Percentiles rank a stretch among this genome's conserved stretches.
Conservation (phyloP, 2,888 invertebrate genomes). For the Ramazzottius varieornatus region DNA sequence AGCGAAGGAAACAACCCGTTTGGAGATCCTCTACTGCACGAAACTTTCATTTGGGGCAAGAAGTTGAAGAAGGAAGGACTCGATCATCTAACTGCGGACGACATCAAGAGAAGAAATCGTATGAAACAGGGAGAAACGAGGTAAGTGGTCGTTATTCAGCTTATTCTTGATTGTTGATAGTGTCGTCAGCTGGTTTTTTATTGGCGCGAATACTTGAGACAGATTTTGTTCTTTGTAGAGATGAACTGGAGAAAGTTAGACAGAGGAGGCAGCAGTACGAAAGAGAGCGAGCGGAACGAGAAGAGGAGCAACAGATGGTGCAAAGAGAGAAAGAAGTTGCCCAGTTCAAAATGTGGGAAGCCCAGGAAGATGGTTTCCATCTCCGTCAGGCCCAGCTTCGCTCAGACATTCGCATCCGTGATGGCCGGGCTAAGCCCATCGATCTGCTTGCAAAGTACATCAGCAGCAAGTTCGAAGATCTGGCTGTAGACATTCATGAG, state of each 20-base stretch:
- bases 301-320: constrained; percentile 30
- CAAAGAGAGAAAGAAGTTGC: constrained; percentile 69
- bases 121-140: constrained; percentile 71
- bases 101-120: constrained; percentile 51
- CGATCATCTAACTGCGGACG: constrained; percentile 42
- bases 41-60: constrained; percentile 87
- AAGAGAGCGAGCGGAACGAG: constrained; percentile 49
- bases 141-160: no score
- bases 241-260: constrained; percentile 4
- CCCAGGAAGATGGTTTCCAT: constrained; percentile 86
- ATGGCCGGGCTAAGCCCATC: constrained; percentile 88
- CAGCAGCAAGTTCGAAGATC: constrained; percentile 57
- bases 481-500: constrained; percentile 90
- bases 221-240: not conserved
- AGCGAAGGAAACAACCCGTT: constrained; percentile 61
- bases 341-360: constrained; percentile 71
- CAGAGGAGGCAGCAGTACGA: constrained; percentile 60
- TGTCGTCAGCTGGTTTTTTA: not conserved
- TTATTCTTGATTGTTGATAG: constrained; percentile 5
- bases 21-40: constrained; percentile 75
- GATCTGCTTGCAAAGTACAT: constrained; percentile 89
- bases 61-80: constrained; percentile 80
- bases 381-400: constrained; percentile 76
- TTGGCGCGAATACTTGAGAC: not conserved
- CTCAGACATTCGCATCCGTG: constrained; percentile 79